Base-by-base conservation (phyloP, 2,888 invertebrate genomes). In the Cecidostiba fungosa region DNA sequence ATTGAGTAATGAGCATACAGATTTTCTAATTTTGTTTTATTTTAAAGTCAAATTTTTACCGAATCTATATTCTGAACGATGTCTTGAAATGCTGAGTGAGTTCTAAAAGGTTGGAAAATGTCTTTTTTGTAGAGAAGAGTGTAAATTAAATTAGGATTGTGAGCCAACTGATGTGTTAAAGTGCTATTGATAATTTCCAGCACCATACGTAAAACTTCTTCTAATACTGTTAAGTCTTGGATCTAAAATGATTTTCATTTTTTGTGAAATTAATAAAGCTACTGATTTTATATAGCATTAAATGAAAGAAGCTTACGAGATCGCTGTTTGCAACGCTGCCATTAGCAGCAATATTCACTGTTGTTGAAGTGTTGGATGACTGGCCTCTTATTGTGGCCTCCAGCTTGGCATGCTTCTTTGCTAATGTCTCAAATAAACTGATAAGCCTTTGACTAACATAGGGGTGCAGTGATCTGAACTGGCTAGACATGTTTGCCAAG, bases 131-230 rank as follows among this genome's bases (percentile, higher is more conserved):
- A 99, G 50, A 99, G 95, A 89, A 99, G 94, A 0, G 99, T 98
- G 93, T 99, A 99, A 74, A 99, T 96, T 88, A 99, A 95, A 94
- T 99, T 97, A 8, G 98, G 95, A 95, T 98, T 97, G 94, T 98
- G 96, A 88, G 96, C 94, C 88, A 99, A 94, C 91, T 98, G 98
- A 92, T 97, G 96, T 0, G 97, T 96, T 79, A 99, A 95, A 91
- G 98, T 97, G 47, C 99, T 99, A 95, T 99, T 99, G 88, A 99
- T 95, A 86, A 99, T 99, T 94, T 99, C 99, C 87, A 99, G 94
- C 23, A 99, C 96, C 97, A 99, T 99, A 47, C 99, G 95, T 47
- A 99, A 95, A 0, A 99, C 99, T 93, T 99, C 99, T 93, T 99
- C 99, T 47, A 99, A 94, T 0, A 99, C 98, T 69, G 96, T 96